Base-by-base conservation (phyloP, 2,888 invertebrate species). In the Pardosa pseudoannulata region DNA sequence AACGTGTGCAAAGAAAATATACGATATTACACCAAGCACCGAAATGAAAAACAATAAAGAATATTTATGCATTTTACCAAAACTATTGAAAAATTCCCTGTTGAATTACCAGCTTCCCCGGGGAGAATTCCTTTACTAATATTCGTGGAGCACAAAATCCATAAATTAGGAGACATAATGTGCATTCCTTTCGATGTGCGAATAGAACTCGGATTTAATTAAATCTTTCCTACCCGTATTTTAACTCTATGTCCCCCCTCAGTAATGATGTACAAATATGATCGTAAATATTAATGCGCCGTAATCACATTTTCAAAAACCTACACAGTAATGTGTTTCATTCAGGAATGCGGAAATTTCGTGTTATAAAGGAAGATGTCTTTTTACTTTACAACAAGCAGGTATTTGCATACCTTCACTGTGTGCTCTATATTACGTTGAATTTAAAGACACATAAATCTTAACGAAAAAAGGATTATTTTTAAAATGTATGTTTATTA, bases 151-250 rank as follows among this genome's bases (percentile, higher is more conserved):
- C 56, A 56, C 23, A 56, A 56, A 56, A 56, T 56, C 23, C 56
- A 56, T 56, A 56, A 56, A 56, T 56, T 56, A 56, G 11, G 56
- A 1, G 11, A 23, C 56, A 56, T 56, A 56, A 56, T 56, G 56
- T 23, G 56, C 19, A 56, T 56, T 56, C 56, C 23, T 56, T 56
- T 56, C 56, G 23, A 56, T 56, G 56, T 19, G 23, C 16, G 56
- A 23, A 56, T 6, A 56, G 56, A 23, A 56, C 23, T 56, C 1
- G 56, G 56, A 56, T 56, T 56, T 56, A 56, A 56, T 56, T 56
- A 56, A 56, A 56, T 56, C 56, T 23, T 56, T 56, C 23, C 19
- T 23, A 5, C 19, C 56, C 19, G 23, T 56, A 56, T 56, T 56
- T 56, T 56, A 6, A 46, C 41, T 46, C 13, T 16, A 16, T n/a